Evolutionary conservation across 2,888 invertebrate genomes (phyloP), one percentile per base, ranked within the genome.

Genomic region (Chloroclysta siterata): DNA sequence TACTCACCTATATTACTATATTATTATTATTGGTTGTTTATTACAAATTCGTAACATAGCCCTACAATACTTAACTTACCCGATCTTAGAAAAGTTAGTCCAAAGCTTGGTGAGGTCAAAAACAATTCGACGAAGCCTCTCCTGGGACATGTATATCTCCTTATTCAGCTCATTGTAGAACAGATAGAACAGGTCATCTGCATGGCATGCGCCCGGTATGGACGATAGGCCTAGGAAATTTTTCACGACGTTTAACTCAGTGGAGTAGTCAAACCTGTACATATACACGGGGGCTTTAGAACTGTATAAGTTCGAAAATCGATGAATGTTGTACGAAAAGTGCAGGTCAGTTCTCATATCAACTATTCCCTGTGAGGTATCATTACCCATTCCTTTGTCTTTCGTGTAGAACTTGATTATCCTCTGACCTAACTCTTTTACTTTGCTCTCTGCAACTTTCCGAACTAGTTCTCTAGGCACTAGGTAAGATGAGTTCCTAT

Each of bases 111-210:
- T 89, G 39, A 93, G 69, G 42, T 83, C 73, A 42, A 79, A 79
- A 0, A 83, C 79, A 67, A 90, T 84, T 33, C 80, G 81, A 61
- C 82, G 83, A 7, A 82, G 60, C 3, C 79, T 70, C 1, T 83
- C 79, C 15, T 82, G 73, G 70, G 54, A 50, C 5, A n/a, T 46
- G 28, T 51, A 36, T n/a, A 76, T 75, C 50, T 88, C 82, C 55
- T 82, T 83, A 51, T 85, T 87, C 3, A 75, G 63, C 10, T 80
- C 79, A 41, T 82, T 83, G 52, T 84, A 88, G 60, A 93, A 94
- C 5, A 90, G 52, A 70, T 93, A 94, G 46, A 85, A 86, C 10
- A 93, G 17, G 1, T 94, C 94, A 63, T 94, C 94, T 0, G 86
- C 89, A 50, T 94, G 94, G 33, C 85, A 83, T 0, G 86, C 89